Base-by-base conservation (phyloP, 2,113 vertebrate species). In the Rhinopomastus cyanomelas region DNA sequence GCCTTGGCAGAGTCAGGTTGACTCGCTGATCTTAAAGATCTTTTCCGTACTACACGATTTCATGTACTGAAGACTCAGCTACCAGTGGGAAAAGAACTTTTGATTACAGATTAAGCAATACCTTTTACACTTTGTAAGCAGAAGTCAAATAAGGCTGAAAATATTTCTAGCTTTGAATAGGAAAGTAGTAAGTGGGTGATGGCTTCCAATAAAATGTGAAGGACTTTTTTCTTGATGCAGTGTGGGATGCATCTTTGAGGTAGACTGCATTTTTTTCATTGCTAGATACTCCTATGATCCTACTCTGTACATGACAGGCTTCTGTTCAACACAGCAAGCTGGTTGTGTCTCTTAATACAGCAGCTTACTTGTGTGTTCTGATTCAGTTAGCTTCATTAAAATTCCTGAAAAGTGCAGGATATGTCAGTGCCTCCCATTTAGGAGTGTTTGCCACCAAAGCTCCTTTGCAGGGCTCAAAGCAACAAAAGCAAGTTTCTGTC, bases 371-470 rank as follows among this genome's bases (percentile, higher is more conserved):
- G 66, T 72, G 82, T 85, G 49, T 74, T 68, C 75, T 9, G 62
- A 55, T 56, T 15, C 3, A 3, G 81, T 53, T 85, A 83, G 83
- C 85, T 88, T 94, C 76, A 94, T 95, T 91, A 89, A 92, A 85
- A 92, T 89, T 95, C 87, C 85, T 72, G 76, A 89, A 72, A 66
- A 64, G 80, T 0, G 0, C 36, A 87, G 44, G 76, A 89, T 65
- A 27, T 75, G 80, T 75, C 85, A 91, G 72, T 57, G 76, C 84
- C 77, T 88, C 77, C 80, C 77, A 82, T 91, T 81, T n/a, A 72
- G 57, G 8, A 92, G 44, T 2, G 18, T 53, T 67, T 72, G 73
- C 61, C 80, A 91, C 80, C 81, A 88, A 87, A 83, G 65, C 22
- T 89, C 85, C 87, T 92, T 89, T 87, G 56, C 25, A 4, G n/a